Evolutionary conservation across 2,888 invertebrate genomes (phyloP).

Genomic region (Archips xylosteana): DNA sequence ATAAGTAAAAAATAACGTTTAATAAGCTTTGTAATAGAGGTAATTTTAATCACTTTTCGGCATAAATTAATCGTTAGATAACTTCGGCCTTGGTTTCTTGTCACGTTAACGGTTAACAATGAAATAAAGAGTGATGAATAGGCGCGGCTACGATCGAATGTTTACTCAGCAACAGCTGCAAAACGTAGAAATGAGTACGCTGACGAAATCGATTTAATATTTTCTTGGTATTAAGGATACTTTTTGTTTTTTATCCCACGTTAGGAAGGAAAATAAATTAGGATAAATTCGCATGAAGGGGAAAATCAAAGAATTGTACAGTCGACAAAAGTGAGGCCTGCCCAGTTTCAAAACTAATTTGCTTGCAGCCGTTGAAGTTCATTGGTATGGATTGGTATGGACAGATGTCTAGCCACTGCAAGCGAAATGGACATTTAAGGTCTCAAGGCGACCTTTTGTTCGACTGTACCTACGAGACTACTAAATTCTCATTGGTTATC

Average conservation of each 20-base stretch:
- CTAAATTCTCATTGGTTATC: too few species aligned
- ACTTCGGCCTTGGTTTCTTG: conserved; percentile 28
- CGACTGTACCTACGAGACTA: too few species aligned
- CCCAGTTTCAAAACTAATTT: too few species aligned
- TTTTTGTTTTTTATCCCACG: conserved; percentile 8
- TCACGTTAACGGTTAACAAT: conserved; percentile 37
- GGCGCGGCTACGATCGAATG: conserved; percentile 16
- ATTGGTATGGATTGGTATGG: too few species aligned
- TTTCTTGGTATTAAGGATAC: conserved; percentile 7
- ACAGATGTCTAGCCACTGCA: too few species aligned
- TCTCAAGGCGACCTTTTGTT: too few species aligned
- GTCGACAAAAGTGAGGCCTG: too few species aligned
- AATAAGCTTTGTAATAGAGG: background rate
- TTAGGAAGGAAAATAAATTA: background rate
- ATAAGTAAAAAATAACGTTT: background rate
- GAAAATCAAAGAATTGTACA: background rate
- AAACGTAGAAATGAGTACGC: conserved; percentile 29
- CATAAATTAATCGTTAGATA: conserved; percentile 30
- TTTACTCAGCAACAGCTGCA: conserved; percentile 33
- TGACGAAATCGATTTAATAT: conserved; percentile 28
- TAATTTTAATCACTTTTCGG: background rate
- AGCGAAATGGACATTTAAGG: too few species aligned
- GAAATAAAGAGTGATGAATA: conserved; percentile 37
- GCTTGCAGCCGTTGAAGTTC: too few species aligned
- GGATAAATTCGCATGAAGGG: background rate